A percentile compares a stretch with the other conserved stretches of the same genome.
Conservation (phyloP, 2,888 invertebrate species). For the Limnephilus rhombicus region DNA sequence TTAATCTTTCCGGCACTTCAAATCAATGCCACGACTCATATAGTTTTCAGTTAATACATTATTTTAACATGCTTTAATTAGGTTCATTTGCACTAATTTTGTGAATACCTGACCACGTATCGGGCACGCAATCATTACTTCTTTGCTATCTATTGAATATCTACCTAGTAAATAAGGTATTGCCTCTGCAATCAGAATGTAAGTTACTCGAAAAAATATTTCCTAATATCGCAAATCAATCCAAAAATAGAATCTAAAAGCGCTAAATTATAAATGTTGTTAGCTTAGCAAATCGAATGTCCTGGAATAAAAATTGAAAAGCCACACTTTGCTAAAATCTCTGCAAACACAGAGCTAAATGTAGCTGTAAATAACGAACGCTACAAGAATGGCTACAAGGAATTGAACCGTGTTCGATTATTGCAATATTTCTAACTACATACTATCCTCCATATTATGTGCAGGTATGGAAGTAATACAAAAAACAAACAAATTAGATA, state of each 20-base stretch:
- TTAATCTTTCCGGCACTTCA: not conserved
- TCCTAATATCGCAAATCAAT: not conserved
- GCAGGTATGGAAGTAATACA: not conserved
- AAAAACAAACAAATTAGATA: not conserved
- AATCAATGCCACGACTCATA: not conserved
- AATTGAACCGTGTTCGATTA: not conserved
- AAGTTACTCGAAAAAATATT: not conserved
- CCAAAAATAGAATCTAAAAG: not conserved
- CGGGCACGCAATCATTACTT: not conserved
- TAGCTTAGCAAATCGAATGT: not conserved
- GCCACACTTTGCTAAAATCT: not conserved
- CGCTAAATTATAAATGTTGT: not conserved
- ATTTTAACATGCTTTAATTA: not conserved
- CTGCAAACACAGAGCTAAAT: not conserved
- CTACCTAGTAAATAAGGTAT: not conserved
- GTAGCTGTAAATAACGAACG: not conserved
- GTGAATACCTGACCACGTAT: not conserved
- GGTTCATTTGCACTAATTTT: not conserved
- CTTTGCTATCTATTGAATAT: not conserved
- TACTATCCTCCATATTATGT: no score
- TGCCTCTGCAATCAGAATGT: no score
- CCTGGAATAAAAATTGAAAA: not conserved
- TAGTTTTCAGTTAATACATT: not conserved
- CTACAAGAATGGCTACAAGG: not conserved
- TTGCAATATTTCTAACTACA: not conserved